A percentile compares a stretch with the other conserved stretches of the same genome.
These are phyloP conservation scores for Sus scrofa DNA, from an alignment of 2,113 vertebrate genomes.

Conservation along the genomic window T2T-Sscrofa CM000813.6:94953001-94953500, in stretches of 20 bases:
- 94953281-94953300: background rate
- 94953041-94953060: background rate
- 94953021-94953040: background rate
- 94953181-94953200: background rate
- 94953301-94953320: background rate
- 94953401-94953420: background rate
- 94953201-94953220: background rate
- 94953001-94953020: background rate
- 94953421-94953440: background rate
- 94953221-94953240: background rate
- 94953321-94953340: background rate
- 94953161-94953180: background rate
- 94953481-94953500: background rate
- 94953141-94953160: background rate
- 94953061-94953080: background rate
- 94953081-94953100: background rate
- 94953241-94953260: background rate
- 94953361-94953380: background rate
- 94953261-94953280: background rate
- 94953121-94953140: background rate
- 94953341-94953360: background rate
- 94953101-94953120: background rate
- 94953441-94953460: background rate
- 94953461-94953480: background rate
- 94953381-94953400: background rate